These are phyloP conservation scores for Troglohyphantes excavatus DNA, from an alignment of 2,888 invertebrate species.

Conservation along the genomic window DNA sequence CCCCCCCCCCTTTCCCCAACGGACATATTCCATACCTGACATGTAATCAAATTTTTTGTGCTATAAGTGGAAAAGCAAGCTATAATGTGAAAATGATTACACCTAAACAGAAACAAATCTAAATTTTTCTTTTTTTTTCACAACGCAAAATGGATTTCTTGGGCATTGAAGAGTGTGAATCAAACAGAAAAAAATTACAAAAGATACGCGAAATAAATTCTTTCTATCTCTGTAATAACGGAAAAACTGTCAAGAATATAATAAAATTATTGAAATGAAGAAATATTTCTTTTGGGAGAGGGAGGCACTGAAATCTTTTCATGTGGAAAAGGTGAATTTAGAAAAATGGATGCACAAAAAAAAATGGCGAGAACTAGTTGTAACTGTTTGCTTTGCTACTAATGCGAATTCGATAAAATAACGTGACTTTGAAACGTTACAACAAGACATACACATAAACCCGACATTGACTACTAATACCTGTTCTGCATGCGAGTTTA, in stretches of 20 bases:
- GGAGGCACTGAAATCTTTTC: neutral
- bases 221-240: neutral
- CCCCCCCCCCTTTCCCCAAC: neutral
- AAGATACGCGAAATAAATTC: neutral
- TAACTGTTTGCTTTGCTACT: neutral
- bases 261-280: constrained; percentile 30
- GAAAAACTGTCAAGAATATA: constrained; percentile 30
- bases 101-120: constrained; percentile 35
- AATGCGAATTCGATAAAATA: neutral
- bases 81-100: constrained; percentile 69
- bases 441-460: no score
- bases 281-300: neutral
- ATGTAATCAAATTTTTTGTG: constrained; percentile 13
- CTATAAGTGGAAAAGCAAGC: constrained; percentile 21
- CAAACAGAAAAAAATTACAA: neutral
- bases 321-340: neutral
- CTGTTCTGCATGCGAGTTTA: no score
- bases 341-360: neutral
- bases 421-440: no score
- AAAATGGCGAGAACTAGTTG: neutral
- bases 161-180: neutral
- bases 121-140: neutral
- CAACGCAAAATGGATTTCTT: constrained; percentile 16
- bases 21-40: constrained; percentile 22
- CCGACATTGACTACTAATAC: no score